phyloP scores from a whole-genome alignment of 2,888 invertebrate species.

The Catotricha subobsoleta region DNA sequence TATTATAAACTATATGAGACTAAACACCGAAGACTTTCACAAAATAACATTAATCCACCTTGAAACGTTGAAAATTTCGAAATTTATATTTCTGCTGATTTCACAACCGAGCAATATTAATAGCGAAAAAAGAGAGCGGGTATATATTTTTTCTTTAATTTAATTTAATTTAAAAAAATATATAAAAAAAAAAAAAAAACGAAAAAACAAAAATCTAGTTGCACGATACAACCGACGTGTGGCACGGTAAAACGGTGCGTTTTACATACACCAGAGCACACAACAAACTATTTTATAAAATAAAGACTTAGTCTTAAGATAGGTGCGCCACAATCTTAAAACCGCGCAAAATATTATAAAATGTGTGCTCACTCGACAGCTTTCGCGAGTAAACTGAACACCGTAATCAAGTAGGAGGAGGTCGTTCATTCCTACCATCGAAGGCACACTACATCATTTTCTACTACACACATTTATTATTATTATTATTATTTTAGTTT shows the following conservation, averaged over 20 bases:
- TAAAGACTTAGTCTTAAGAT: background rate
- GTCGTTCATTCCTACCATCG: conserved; percentile 3
- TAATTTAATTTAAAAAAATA: too few relatives aligned
- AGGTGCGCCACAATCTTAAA: background rate
- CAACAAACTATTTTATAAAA: background rate
- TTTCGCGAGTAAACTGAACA: conserved; percentile 1
- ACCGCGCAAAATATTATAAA: background rate
- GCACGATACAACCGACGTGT: too few relatives aligned
- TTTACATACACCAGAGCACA: too few relatives aligned
- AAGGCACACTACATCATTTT: background rate
- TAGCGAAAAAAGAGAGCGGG: background rate
- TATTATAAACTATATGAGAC: too few relatives aligned
- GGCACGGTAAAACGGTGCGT: too few relatives aligned
- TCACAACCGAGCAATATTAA: background rate
- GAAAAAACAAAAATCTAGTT: too few relatives aligned
- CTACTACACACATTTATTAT: background rate
- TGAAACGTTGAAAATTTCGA: background rate
- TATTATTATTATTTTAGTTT: background rate
- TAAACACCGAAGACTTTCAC: background rate
- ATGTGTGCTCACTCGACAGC: conserved; percentile 1
- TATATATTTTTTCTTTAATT: too few relatives aligned
- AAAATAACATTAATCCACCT: conserved; percentile 1
- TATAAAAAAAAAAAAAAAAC: too few relatives aligned
- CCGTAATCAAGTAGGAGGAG: conserved; percentile 3
- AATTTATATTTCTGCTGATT: background rate